A percentile compares a stretch with the other conserved stretches of the same genome.
Evolutionary conservation across 2,113 vertebrate species (phyloP).

Genomic region (Indicator maculatus): DNA sequence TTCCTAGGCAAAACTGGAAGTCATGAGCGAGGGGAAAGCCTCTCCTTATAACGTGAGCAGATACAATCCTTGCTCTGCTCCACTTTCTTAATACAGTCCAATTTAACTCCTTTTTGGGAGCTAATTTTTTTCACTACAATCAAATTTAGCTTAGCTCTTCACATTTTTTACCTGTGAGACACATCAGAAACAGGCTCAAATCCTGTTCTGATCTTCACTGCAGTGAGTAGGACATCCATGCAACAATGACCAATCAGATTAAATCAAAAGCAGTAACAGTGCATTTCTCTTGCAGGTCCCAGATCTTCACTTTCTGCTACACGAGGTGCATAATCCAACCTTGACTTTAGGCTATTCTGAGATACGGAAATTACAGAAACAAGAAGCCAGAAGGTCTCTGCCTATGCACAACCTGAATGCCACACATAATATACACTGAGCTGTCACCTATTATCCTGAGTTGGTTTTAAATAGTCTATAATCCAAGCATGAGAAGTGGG

Average conservation of each 20-base stretch:
- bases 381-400: not conserved
- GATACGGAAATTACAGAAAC: not conserved
- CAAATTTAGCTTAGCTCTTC: not conserved
- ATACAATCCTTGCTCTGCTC: not conserved
- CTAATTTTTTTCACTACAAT: not conserved
- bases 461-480: conserved; percentile 54
- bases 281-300: not conserved
- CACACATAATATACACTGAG: not conserved
- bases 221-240: not conserved
- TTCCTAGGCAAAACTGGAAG: conserved; percentile 43
- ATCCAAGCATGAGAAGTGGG: conserved; percentile 35
- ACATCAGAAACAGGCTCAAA: conserved; percentile 26
- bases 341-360: not conserved
- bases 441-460: conserved; percentile 34
- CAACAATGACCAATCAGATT: not conserved
- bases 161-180: not conserved
- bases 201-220: conserved; percentile 36
- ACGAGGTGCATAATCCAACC: not conserved
- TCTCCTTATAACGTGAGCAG: not conserved
- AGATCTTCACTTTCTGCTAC: not conserved
- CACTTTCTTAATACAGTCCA: not conserved
- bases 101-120: not conserved
- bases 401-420: not conserved
- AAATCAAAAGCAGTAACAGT: not conserved
- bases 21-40: not conserved